phyloP scores from a whole-genome alignment of 2,113 vertebrate genomes.

The Vidua macroura region DNA sequence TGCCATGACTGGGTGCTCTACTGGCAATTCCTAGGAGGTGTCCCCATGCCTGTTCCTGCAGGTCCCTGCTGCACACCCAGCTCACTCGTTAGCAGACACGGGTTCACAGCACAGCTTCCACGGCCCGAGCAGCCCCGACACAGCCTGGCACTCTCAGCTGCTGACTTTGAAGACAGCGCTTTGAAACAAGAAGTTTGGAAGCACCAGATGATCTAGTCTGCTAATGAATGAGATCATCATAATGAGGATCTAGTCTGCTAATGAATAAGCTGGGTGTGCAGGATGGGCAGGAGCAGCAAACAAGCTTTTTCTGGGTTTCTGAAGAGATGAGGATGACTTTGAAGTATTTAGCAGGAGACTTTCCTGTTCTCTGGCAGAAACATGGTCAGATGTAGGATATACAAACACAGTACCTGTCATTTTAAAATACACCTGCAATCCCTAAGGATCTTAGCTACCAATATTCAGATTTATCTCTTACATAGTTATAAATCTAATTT shows the following conservation, averaged over 20 bases:
- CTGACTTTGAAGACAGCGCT: background rate
- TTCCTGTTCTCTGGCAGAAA: background rate
- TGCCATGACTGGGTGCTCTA: background rate
- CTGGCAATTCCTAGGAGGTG: background rate
- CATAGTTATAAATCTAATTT: background rate
- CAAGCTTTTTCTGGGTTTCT: background rate
- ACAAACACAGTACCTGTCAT: background rate
- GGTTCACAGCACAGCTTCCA: background rate
- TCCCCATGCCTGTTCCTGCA: background rate
- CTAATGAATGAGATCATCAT: constrained; percentile 37
- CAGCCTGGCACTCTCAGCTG: background rate
- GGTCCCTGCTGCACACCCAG: background rate
- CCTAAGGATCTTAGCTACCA: background rate
- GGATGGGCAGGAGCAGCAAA: background rate
- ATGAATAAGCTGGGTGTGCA: background rate
- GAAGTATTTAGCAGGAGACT: background rate
- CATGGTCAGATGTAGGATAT: background rate
- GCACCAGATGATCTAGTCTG: constrained; percentile 23
- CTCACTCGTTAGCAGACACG: background rate
- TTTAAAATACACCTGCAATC: background rate
- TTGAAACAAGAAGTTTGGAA: constrained; percentile 22
- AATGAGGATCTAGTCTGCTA: constrained; percentile 15
- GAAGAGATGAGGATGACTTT: background rate
- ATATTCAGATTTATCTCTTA: background rate
- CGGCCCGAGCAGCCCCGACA: background rate